These are phyloP conservation scores for Drosophila arawakana DNA, from an alignment of 1,140 invertebrate genomes.

Conservation along the genomic window DNA sequence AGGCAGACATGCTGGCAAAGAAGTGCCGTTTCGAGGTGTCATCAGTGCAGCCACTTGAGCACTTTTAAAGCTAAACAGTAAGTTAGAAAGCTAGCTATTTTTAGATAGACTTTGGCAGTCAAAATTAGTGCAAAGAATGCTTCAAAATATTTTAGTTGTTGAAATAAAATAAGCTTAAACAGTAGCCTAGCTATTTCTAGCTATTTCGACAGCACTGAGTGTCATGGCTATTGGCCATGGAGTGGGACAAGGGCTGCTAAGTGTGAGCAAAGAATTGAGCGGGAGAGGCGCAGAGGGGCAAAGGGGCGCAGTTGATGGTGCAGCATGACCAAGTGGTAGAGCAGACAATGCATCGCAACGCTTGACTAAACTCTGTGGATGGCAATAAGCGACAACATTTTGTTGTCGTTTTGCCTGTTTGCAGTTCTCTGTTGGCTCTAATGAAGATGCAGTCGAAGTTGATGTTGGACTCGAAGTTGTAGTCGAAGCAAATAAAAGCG, in stretches of 20 bases:
- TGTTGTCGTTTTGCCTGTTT: constrained; percentile 21
- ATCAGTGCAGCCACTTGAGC: too few species aligned
- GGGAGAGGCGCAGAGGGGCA: not conserved
- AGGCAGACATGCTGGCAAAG: constrained; percentile 48
- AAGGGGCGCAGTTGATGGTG: not conserved
- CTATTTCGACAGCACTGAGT: too few species aligned
- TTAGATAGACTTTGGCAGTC: too few species aligned
- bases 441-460: constrained; percentile 59
- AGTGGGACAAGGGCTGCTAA: not conserved
- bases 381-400: constrained; percentile 40
- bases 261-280: not conserved
- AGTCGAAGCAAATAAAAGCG: constrained; percentile 33
- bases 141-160: too few species aligned
- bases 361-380: constrained; percentile 63
- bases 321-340: constrained; percentile 24
- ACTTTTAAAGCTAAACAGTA: too few species aligned
- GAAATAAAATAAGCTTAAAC: too few species aligned
- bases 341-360: constrained; percentile 50
- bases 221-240: constrained; percentile 56
- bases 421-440: constrained; percentile 50
- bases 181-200: too few species aligned
- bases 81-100: too few species aligned
- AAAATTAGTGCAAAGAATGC: too few species aligned
- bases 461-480: constrained; percentile 5
- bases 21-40: constrained; percentile 49